Conservation (phyloP, 2,797 vertebrate genomes). For the Graptemys geographica region DNA sequence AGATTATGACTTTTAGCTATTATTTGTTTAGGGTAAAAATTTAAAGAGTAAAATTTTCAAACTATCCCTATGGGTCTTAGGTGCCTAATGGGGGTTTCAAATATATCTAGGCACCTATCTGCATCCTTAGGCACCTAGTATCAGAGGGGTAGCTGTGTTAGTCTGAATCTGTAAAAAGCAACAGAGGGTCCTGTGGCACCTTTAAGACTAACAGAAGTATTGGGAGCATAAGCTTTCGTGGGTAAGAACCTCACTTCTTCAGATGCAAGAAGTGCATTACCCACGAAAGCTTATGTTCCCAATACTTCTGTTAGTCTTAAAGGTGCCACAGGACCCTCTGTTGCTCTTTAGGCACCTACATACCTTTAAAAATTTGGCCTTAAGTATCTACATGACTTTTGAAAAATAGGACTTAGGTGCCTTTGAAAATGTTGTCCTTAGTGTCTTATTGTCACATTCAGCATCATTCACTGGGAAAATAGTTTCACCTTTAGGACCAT, state of each 20-base stretch:
- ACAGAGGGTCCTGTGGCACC: too few relatives aligned
- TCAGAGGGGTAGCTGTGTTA: too few relatives aligned
- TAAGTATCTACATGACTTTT: background rate
- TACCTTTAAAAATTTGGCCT: background rate
- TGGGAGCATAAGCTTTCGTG: too few relatives aligned
- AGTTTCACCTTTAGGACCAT: background rate
- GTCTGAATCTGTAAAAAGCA: too few relatives aligned
- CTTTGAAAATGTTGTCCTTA: constrained; percentile 40
- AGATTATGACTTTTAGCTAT: background rate
- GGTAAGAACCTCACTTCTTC: too few relatives aligned
- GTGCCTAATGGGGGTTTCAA: background rate
- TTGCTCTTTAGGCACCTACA: constrained; percentile 30
- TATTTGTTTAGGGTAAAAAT: constrained; percentile 28
- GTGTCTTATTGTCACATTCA: constrained; percentile 32
- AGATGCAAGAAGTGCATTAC: too few relatives aligned
- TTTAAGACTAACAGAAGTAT: too few relatives aligned
- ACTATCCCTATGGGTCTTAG: background rate
- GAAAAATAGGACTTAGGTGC: constrained; percentile 38
- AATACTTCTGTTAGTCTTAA: too few relatives aligned
- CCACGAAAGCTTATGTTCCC: too few relatives aligned
- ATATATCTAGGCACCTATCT: background rate
- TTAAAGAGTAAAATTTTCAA: constrained; percentile 21
- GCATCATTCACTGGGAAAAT: background rate
- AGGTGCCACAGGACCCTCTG: too few relatives aligned
- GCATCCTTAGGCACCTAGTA: constrained; percentile 41